Conservation (phyloP, 2,888 invertebrate genomes). For the Torymus tubicola region DNA sequence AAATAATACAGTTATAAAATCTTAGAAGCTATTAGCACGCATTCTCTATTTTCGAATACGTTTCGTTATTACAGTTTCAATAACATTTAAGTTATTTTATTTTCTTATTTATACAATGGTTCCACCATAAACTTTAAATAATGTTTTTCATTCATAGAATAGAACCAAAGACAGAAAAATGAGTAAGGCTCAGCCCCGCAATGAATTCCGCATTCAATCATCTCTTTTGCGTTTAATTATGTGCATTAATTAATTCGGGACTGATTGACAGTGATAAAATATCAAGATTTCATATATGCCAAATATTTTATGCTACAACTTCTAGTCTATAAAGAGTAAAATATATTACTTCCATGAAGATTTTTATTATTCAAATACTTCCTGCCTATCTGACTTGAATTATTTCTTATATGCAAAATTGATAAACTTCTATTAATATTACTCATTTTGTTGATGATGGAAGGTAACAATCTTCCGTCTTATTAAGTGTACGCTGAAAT, state of each 20-base stretch:
- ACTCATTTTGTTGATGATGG: constrained; percentile 15
- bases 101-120: constrained; percentile 56
- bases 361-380: constrained; percentile 43
- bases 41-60: constrained; percentile 38
- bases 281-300: constrained; percentile 41
- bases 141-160: constrained; percentile 40
- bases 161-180: constrained; percentile 53
- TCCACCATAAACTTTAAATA: constrained; percentile 57
- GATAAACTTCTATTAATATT: constrained; percentile 37
- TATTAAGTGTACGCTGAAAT: background rate
- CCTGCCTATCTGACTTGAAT: constrained; percentile 20
- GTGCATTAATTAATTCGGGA: constrained; percentile 50
- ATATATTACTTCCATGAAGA: constrained; percentile 47
- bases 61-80: constrained; percentile 57
- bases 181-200: constrained; percentile 60
- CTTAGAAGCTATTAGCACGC: constrained; percentile 57
- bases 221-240: constrained; percentile 17
- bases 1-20: constrained; percentile 64
- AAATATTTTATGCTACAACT: constrained; percentile 33
- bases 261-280: constrained; percentile 54
- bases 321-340: constrained; percentile 47
- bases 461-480: constrained; percentile 23
- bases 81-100: constrained; percentile 58
- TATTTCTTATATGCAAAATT: constrained; percentile 33
- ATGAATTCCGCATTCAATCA: constrained; percentile 52